These are phyloP conservation scores for Holacanthella duospinosa DNA, from an alignment of 2,888 invertebrate genomes.

Conservation along the genomic window DNA sequence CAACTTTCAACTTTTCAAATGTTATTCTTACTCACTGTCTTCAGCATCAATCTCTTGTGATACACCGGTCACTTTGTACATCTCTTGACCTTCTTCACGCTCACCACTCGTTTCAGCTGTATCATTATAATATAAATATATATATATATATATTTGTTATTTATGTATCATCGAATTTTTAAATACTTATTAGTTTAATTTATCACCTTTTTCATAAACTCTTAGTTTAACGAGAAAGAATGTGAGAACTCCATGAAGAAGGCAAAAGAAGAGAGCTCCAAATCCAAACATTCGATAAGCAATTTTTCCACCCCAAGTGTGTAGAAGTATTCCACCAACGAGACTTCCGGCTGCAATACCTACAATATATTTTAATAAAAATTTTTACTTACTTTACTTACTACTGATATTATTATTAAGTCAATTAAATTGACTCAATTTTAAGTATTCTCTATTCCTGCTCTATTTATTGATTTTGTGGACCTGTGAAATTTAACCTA, in stretches of 20 bases:
- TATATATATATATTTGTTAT: not conserved
- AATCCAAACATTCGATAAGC: constrained; percentile 64
- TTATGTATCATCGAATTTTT: too few species aligned
- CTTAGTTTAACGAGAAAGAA: constrained; percentile 38
- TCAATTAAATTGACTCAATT: too few species aligned
- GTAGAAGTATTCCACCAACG: constrained; percentile 61
- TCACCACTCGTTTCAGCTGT: too few species aligned
- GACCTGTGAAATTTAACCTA: too few species aligned
- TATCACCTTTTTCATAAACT: constrained; percentile 19
- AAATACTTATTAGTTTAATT: too few species aligned
- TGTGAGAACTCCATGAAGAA: constrained; percentile 52
- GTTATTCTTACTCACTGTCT: constrained; percentile 1
- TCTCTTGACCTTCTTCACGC: constrained; percentile 32
- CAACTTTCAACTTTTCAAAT: not conserved
- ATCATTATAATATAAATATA: too few species aligned
- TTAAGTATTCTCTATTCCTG: too few species aligned
- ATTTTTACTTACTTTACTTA: too few species aligned
- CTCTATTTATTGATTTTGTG: too few species aligned
- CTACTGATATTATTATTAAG: too few species aligned
- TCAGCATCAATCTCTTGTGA: constrained; percentile 13
- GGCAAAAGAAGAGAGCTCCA: constrained; percentile 52
- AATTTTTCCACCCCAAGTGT: constrained; percentile 53
- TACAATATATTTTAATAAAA: constrained; percentile 35
- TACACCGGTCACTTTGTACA: constrained; percentile 24
- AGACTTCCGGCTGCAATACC: constrained; percentile 68